Conservation (phyloP, 2,888 invertebrate species). For the Athalia circularis region DNA sequence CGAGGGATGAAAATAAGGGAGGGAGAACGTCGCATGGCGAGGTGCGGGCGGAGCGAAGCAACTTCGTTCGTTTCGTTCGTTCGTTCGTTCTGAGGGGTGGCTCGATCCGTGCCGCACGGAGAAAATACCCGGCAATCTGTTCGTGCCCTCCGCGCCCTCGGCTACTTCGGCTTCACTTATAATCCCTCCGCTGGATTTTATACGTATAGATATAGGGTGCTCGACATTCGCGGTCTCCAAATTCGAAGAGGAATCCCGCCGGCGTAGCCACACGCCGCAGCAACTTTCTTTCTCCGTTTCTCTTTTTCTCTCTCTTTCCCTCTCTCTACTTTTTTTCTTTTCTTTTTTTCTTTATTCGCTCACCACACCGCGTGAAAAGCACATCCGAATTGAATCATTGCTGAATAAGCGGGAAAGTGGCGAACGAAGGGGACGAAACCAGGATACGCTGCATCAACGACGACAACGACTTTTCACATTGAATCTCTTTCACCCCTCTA, state of each 20-base stretch:
- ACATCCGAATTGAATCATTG: slow-evolving; percentile 73
- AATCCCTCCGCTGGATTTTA: background rate
- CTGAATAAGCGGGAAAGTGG: slow-evolving; percentile 74
- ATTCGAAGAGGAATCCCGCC: slow-evolving; percentile 24
- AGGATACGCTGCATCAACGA: slow-evolving; percentile 25
- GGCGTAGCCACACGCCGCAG: slow-evolving; percentile 52
- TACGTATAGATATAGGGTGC: slow-evolving; percentile 46
- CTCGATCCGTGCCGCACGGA: slow-evolving; percentile 52
- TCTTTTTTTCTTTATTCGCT: slow-evolving; percentile 51
- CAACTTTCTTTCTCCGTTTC: slow-evolving; percentile 35
- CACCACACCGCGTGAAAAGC: slow-evolving; percentile 61
- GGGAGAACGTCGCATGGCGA: slow-evolving; percentile 50
- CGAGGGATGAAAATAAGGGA: slow-evolving; percentile 46
- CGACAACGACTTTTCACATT: slow-evolving; percentile 51
- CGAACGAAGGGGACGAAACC: slow-evolving; percentile 53
- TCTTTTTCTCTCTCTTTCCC: slow-evolving; percentile 45
- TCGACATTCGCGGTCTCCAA: slow-evolving; percentile 44
- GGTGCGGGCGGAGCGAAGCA: slow-evolving; percentile 71
- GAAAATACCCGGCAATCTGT: slow-evolving; percentile 71
- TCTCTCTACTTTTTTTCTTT: slow-evolving; percentile 48
- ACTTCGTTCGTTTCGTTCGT: too few species aligned
- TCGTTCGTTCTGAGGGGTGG: slow-evolving; percentile 70
- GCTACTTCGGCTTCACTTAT: too few species aligned
- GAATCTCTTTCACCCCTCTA: slow-evolving; percentile 46
- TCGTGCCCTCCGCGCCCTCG: slow-evolving; percentile 72